Percentiles rank a stretch among this genome's conserved stretches.
These are phyloP conservation scores for Riparia riparia DNA, from an alignment of 2,113 vertebrate species.

Conservation along the genomic window DNA sequence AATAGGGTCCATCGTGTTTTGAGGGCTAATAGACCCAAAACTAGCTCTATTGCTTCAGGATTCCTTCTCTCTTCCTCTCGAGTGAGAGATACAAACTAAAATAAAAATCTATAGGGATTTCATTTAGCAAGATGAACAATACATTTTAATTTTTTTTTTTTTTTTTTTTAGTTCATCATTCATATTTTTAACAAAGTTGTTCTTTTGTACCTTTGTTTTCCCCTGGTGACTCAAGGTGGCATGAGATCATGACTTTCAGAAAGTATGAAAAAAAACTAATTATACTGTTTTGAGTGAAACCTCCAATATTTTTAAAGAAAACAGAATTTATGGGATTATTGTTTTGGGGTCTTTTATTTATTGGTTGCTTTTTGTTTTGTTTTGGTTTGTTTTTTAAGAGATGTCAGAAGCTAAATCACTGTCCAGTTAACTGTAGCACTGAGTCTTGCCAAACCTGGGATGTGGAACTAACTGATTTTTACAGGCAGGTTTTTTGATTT, in stretches of 20 bases:
- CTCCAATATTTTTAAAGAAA: background rate
- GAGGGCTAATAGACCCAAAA: background rate
- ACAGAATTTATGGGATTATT: accelerated
- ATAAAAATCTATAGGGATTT: background rate
- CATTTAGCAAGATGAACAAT: background rate
- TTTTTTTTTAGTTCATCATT: accelerated
- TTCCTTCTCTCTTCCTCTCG: background rate
- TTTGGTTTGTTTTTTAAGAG: background rate
- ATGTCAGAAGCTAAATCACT: background rate
- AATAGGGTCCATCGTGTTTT: background rate
- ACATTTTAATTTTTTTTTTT: background rate
- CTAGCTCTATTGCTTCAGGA: background rate
- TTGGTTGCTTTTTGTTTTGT: accelerated
- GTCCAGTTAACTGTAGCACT: background rate
- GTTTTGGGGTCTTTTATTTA: accelerated
- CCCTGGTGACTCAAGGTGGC: accelerated
- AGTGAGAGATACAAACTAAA: background rate
- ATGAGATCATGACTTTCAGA: background rate
- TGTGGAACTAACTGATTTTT: background rate
- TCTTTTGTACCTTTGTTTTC: accelerated
- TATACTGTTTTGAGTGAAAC: accelerated
- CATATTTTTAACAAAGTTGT: background rate
- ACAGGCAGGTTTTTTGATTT: background rate
- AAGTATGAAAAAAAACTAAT: background rate
- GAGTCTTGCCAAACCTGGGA: too few species aligned